Evolutionary conservation across 2,888 invertebrate genomes (phyloP), one percentile per base, ranked within the genome.

Genomic region (Torymus auratus): DNA sequence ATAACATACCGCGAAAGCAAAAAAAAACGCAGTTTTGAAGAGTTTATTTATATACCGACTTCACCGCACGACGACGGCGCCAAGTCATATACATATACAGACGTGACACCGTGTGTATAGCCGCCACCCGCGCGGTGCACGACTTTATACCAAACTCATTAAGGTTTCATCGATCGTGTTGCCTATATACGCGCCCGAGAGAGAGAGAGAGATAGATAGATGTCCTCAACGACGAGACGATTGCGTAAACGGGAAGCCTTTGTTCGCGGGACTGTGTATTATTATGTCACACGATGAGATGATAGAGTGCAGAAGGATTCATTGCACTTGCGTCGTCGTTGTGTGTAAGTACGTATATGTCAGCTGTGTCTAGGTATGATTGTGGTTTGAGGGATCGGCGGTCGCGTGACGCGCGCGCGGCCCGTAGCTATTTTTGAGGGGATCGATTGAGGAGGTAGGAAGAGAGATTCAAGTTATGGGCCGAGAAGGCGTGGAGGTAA

Each of bases 61-160:
- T 20, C 20, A 20, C 20, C 20, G 5, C 7, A 10, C 41, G 41
- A 41, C 41, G 7, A 7, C 41, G 41, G 41, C 41, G 41, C 41
- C 41, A 41, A 41, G 41, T 41, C 41, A 41, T 41, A 41, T 7
- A 41, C 7, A 41, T 41, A 41, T 7, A 41, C 41, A 41, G 1
- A 41, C 41, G 7, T 41, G 41, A 41, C 41, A 41, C 41, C 41
- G 41, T 7, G 41, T 41, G 41, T 41, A 41, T 41, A 41, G 41
- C 41, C 41, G 7, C 41, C 41, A 5, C 0, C 41, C 41, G 41
- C 1, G 41, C 7, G 41, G 41, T n/a, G n/a, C 41, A 17, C 60
- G 61, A 53, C 76, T 76, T 76, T 76, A 76, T 7, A 50, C 61
- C 61, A 76, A 77, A 64, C 70, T 70, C 64, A 70, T 77, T 70